Evolutionary conservation across 2,888 invertebrate genomes (phyloP), one percentile per base, ranked within the genome.

Genomic region (Villa cingulata): DNA sequence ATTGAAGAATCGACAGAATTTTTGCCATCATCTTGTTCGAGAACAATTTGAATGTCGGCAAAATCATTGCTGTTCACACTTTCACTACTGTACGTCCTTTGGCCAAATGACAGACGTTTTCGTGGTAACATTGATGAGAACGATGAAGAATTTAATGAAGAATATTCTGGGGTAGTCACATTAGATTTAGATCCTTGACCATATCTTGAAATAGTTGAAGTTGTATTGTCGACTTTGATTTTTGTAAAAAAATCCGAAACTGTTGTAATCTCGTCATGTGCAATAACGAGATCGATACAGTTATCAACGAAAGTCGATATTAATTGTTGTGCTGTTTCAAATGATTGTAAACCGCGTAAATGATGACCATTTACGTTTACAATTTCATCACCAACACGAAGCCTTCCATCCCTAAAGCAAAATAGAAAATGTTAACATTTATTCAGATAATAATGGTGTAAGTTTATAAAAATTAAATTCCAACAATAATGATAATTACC

Each of bases 311-410:
- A 69, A 43, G 59, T 61, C 45, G 62, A 63, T 3, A 69, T 57
- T 17, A 78, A 71, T 41, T 76, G 70, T 57, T 78, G 77, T 17
- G 77, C 77, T 56, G 81, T 83, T 60, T 78, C 75, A 48, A 77
- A 70, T 7, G 80, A 77, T 39, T 80, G 75, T 47, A 88, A 72
- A 2, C 85, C 86, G 52, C 83, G 76, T 50, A 92, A 70, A 53
- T 86, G 79, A 59, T 78, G 79, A 12, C 89, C 89, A 65, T 91
- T 91, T 29, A 90, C 85, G 68, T 87, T 86, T 14, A 91, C 82
- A 53, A 92, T 83, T 74, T 91, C 88, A 68, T 92, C 92, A 15
- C 89, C 89, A 49, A 87, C 76, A 58, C 80, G 75, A 51, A 94
- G 74, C 57, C 86, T 76, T 18, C 87, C 86, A 64, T 88, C 86